Conservation (phyloP, 2,888 invertebrate species). For the Pollenia amentaria region DNA sequence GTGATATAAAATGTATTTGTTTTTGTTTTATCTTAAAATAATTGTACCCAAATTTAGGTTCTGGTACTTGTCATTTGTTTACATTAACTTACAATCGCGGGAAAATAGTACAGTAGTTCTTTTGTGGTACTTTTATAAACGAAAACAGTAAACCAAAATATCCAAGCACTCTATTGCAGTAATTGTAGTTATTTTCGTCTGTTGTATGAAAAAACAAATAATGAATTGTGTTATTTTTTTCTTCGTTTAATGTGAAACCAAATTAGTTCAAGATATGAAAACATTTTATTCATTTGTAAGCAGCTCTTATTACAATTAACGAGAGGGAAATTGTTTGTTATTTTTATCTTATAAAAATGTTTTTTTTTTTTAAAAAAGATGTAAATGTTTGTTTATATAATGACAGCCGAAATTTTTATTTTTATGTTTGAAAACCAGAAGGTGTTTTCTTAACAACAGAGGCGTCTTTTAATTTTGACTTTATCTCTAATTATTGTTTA, state of each 20-base stretch:
- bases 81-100: background rate
- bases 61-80: constrained; percentile 29
- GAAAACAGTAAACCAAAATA: no score
- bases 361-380: background rate
- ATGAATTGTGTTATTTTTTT: constrained; percentile 33
- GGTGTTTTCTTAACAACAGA: constrained; percentile 53
- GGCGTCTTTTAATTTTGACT: constrained; percentile 33
- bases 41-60: background rate
- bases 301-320: constrained; percentile 25
- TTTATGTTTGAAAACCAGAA: constrained; percentile 54
- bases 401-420: constrained; percentile 6
- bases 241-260: constrained; percentile 48
- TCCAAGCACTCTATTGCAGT: background rate
- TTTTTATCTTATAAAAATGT: constrained; percentile 42
- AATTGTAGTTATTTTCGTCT: background rate
- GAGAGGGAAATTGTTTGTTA: constrained; percentile 2
- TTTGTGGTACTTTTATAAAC: background rate
- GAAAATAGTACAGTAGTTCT: constrained; percentile 4
- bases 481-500: constrained; percentile 52
- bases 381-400: constrained; percentile 6
- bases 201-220: constrained; percentile 30
- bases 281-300: constrained; percentile 45
- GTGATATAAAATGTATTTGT: background rate
- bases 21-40: constrained; percentile 8
- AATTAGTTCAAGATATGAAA: constrained; percentile 70